Evolutionary conservation across 2,888 invertebrate genomes (phyloP).

Genomic region (Strigamia maritima): DNA sequence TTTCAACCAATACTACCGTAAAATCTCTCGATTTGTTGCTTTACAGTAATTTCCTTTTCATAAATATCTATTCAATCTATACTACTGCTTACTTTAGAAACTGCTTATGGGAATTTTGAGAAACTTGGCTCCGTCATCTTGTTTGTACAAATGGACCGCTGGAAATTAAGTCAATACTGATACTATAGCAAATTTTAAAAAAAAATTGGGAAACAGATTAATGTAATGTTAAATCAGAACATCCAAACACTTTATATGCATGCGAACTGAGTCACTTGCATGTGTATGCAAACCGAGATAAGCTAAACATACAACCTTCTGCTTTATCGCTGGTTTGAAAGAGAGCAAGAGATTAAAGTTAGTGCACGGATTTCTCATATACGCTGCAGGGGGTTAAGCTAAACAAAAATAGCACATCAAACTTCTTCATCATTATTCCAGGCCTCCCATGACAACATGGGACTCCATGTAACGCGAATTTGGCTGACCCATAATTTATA

Average conservation of each 20-base stretch:
- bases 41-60: no score
- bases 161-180: neutral
- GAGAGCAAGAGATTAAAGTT: conserved; percentile 29
- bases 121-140: neutral
- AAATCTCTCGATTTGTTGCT: no score
- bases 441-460: neutral
- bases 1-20: no score
- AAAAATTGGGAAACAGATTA: conserved; percentile 8
- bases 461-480: neutral
- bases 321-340: conserved; percentile 32
- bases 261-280: conserved; percentile 15
- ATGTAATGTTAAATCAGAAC: conserved; percentile 24
- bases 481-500: neutral
- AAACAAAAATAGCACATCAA: conserved; percentile 13
- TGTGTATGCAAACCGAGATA: conserved; percentile 32
- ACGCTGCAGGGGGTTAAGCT: conserved; percentile 2
- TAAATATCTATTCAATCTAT: no score
- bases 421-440: neutral
- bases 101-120: neutral
- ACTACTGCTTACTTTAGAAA: no score
- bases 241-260: conserved; percentile 25
- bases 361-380: conserved; percentile 34
- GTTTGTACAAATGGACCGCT: neutral
- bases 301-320: conserved; percentile 34
- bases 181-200: neutral